A percentile compares a stretch with the other conserved stretches of the same genome.
phyloP scores from a whole-genome alignment of 2,797 vertebrate genomes.

The Anguilla marmorata region DNA sequence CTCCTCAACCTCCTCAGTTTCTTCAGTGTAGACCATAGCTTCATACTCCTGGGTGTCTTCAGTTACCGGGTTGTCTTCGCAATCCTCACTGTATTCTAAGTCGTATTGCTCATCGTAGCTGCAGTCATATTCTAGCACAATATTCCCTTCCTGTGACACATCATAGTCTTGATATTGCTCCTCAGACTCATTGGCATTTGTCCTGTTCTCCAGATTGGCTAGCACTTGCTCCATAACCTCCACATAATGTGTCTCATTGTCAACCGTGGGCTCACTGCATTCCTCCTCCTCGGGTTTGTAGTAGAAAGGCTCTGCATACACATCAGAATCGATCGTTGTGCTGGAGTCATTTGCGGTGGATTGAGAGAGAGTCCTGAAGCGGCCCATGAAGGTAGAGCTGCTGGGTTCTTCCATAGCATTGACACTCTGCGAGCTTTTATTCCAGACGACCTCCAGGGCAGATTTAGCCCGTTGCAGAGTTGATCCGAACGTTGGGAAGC shows the following conservation, averaged over 20 bases:
- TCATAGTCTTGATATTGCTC: constrained; percentile 64
- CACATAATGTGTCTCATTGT: constrained; percentile 90
- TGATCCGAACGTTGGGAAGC: constrained; percentile 91
- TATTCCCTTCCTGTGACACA: constrained; percentile 17
- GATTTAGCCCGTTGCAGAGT: constrained; percentile 94
- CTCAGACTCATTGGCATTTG: constrained; percentile 78
- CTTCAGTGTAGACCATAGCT: constrained; percentile 47
- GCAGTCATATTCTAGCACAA: constrained; percentile 69
- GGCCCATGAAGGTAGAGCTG: constrained; percentile 88
- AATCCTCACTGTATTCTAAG: constrained; percentile 69
- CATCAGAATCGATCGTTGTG: constrained; percentile 83
- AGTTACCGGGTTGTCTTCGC: constrained; percentile 65
- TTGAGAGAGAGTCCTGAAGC: constrained; percentile 89
- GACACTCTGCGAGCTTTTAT: constrained; percentile 82
- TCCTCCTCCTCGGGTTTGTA: constrained; percentile 82
- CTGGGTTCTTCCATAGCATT: constrained; percentile 84
- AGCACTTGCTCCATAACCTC: constrained; percentile 98
- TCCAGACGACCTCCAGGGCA: constrained; percentile 96
- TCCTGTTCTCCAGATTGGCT: constrained; percentile 93
- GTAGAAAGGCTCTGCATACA: constrained; percentile 79
- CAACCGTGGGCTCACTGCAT: constrained; percentile 70
- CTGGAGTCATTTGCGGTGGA: constrained; percentile 85
- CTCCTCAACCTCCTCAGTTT: constrained; percentile 37
- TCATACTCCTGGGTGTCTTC: constrained; percentile 53
- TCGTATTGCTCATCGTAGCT: constrained; percentile 77